Percentiles rank a stretch among this genome's conserved stretches.
These are phyloP conservation scores for Clivina fossor DNA, from an alignment of 2,888 invertebrate species.

Conservation along the genomic window DNA sequence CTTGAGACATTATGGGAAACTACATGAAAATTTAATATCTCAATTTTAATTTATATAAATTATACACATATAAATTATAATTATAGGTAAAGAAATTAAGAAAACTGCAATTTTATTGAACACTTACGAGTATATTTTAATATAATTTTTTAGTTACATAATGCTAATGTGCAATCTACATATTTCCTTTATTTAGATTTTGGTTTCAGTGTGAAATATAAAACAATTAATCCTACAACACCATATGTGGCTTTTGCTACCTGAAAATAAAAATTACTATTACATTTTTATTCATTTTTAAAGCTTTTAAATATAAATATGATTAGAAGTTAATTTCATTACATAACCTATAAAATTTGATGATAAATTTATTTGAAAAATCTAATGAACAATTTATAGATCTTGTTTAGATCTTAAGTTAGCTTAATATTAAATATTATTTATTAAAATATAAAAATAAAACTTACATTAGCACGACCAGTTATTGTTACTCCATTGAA, in stretches of 20 bases:
- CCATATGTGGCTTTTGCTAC: conserved; percentile 70
- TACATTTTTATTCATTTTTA: not conserved
- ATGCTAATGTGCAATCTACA: conserved; percentile 5
- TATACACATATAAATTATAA: not conserved
- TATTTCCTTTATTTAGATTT: conserved; percentile 48
- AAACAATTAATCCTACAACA: conserved; percentile 59
- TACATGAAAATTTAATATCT: not conserved
- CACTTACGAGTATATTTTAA: not conserved
- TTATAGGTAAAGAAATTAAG: not conserved
- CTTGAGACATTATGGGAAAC: too few relatives aligned
- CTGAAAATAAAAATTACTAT: conserved; percentile 54
- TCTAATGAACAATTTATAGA: not conserved
- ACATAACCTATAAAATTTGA: not conserved
- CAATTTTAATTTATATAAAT: not conserved
- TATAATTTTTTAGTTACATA: conserved; percentile 22
- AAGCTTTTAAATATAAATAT: not conserved
- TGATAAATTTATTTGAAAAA: too few relatives aligned
- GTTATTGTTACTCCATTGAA: conserved; percentile 68
- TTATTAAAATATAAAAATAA: not conserved
- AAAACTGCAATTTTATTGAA: conserved; percentile 1
- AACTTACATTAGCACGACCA: conserved; percentile 73
- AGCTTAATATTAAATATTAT: not conserved
- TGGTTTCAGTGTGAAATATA: conserved; percentile 66
- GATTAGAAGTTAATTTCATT: not conserved
- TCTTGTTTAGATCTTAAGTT: not conserved